Conservation (phyloP, 2,888 invertebrate species). For the Oeneis ivallda region DNA sequence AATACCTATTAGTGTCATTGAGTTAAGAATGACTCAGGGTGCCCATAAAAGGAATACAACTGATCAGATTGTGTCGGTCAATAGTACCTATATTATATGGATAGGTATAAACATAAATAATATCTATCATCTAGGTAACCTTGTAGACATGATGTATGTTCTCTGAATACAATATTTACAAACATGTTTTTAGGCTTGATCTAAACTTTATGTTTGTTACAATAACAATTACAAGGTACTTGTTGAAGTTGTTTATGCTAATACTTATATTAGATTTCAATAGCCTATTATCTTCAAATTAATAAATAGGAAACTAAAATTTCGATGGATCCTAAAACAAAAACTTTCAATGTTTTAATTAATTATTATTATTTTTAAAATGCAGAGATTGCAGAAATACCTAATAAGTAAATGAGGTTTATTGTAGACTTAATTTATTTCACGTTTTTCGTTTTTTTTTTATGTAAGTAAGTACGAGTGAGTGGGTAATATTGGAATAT, state of each 20-base stretch:
- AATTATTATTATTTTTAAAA: too few relatives aligned
- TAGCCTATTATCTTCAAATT: not conserved
- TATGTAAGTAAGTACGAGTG: too few relatives aligned
- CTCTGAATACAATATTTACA: conserved; percentile 6
- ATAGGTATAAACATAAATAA: not conserved
- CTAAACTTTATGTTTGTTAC: conserved; percentile 12
- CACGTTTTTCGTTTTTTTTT: too few relatives aligned
- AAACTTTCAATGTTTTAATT: too few relatives aligned
- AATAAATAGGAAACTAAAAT: not conserved
- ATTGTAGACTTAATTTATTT: too few relatives aligned
- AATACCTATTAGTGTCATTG: not conserved
- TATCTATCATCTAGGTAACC: conserved; percentile 2
- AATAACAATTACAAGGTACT: not conserved
- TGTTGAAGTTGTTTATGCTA: conserved; percentile 1
- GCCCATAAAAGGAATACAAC: conserved; percentile 14
- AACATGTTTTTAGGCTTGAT: conserved; percentile 11
- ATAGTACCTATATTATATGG: not conserved
- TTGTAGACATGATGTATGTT: conserved; percentile 15
- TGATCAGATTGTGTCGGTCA: conserved; percentile 1
- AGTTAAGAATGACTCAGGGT: not conserved
- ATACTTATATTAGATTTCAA: not conserved
- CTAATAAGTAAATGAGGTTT: too few relatives aligned
- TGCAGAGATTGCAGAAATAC: too few relatives aligned
- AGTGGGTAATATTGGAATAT: too few relatives aligned
- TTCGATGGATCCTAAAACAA: too few relatives aligned